Percentiles rank a stretch among this genome's conserved stretches.
Evolutionary conservation across 2,888 invertebrate genomes (phyloP).

Genomic region (Agonopterix heracliana): DNA sequence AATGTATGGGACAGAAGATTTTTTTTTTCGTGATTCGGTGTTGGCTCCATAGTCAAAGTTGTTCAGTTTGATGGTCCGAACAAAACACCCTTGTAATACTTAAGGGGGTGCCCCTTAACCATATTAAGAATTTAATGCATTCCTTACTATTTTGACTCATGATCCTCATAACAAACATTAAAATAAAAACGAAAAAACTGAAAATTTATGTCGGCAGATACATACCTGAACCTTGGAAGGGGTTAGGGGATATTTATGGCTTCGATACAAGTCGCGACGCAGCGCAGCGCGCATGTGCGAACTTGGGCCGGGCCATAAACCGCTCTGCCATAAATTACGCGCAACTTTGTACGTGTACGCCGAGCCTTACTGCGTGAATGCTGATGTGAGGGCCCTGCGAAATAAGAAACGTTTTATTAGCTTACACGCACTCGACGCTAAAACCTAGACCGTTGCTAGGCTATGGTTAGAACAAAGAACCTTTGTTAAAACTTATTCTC

Average conservation of each 20-base stretch:
- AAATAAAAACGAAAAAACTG: not conserved
- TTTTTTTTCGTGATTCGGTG: too few relatives aligned
- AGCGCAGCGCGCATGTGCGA: conserved; percentile 55
- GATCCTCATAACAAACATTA: not conserved
- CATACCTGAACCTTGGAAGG: conserved; percentile 46
- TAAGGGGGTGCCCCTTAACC: too few relatives aligned
- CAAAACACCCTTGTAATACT: too few relatives aligned
- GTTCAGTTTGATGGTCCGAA: too few relatives aligned
- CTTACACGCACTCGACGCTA: not conserved
- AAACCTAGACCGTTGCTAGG: too few relatives aligned
- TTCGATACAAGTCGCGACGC: conserved; percentile 37
- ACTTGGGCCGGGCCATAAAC: conserved; percentile 59
- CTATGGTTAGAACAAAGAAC: too few relatives aligned
- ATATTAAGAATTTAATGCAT: too few relatives aligned
- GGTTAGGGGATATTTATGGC: conserved; percentile 60
- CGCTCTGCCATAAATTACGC: conserved; percentile 54
- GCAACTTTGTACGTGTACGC: conserved; percentile 60
- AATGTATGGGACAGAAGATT: too few relatives aligned
- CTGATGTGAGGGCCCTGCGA: conserved; percentile 28
- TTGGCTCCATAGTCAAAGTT: too few relatives aligned
- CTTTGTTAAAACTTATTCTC: too few relatives aligned
- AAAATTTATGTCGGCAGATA: conserved; percentile 27
- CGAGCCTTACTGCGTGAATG: conserved; percentile 23
- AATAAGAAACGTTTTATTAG: conserved; percentile 22
- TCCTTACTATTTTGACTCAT: too few relatives aligned